These are phyloP conservation scores for Drosophila percnosoma DNA, from an alignment of 2,888 invertebrate genomes.

Conservation along the genomic window DNA sequence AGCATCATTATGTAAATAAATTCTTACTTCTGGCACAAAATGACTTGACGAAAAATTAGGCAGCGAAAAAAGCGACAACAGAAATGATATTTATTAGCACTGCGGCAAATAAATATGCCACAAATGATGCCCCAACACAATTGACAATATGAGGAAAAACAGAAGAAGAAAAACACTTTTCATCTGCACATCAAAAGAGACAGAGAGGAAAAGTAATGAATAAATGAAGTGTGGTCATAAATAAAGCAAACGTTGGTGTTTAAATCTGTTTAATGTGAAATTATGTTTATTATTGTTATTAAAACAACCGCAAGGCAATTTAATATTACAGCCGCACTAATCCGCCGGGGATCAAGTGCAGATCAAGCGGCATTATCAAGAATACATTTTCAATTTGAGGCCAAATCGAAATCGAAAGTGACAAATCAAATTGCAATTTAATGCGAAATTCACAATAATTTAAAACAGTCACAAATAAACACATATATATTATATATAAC, in stretches of 20 bases:
- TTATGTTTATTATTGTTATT: constrained; percentile 79
- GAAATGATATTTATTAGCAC: constrained; percentile 67
- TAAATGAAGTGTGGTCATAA: constrained; percentile 39
- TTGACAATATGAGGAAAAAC: constrained; percentile 37
- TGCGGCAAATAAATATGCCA: constrained; percentile 75
- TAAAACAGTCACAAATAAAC: constrained; percentile 12
- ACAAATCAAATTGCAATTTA: constrained; percentile 70
- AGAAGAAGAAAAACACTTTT: constrained; percentile 6
- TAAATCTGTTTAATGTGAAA: constrained; percentile 73
- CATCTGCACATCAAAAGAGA: constrained; percentile 30
- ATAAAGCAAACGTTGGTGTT: constrained; percentile 27
- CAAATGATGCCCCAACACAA: constrained; percentile 68
- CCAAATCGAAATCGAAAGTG: constrained; percentile 54
- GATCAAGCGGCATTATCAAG: constrained; percentile 80
- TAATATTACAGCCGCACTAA: constrained; percentile 80
- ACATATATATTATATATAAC: neutral
- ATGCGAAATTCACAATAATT: constrained; percentile 35
- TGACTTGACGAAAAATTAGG: constrained; percentile 60
- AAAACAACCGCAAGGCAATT: constrained; percentile 77
- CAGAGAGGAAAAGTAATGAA: constrained; percentile 1
- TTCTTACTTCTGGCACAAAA: constrained; percentile 75
- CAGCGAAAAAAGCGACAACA: constrained; percentile 12
- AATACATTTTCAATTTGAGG: constrained; percentile 75
- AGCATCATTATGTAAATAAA: constrained; percentile 77
- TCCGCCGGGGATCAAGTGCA: constrained; percentile 81